These are phyloP conservation scores for Gymnocypris eckloni DNA, from an alignment of 2,797 vertebrate species.

Conservation along the genomic window DNA sequence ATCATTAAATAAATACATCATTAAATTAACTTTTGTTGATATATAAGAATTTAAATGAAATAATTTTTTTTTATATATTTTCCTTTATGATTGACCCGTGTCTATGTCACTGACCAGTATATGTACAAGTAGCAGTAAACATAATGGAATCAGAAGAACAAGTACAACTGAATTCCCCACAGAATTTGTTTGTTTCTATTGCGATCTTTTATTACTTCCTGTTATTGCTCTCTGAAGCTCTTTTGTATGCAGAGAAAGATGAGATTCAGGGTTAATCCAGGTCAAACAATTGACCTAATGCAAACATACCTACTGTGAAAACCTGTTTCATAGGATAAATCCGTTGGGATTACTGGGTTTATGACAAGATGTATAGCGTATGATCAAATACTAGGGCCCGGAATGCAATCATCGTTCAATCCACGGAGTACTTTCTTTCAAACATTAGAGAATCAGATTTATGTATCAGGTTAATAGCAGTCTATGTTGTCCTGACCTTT, in stretches of 20 bases:
- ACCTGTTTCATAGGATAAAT: slow-evolving; percentile 23
- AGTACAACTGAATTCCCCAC: not conserved
- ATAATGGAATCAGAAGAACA: not conserved
- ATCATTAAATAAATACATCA: no score
- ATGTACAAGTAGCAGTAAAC: not conserved
- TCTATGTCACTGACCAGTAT: not conserved
- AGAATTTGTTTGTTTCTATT: slow-evolving; percentile 7
- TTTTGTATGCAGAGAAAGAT: slow-evolving; percentile 18
- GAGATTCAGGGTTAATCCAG: slow-evolving; percentile 8
- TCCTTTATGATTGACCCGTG: not conserved
- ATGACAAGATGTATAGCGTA: not conserved
- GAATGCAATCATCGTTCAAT: slow-evolving; percentile 43
- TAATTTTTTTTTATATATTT: not conserved
- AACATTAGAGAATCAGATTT: slow-evolving; percentile 23
- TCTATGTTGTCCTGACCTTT: slow-evolving; percentile 5
- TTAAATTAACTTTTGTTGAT: no score
- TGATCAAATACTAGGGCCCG: slow-evolving; percentile 1
- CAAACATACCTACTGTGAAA: slow-evolving; percentile 30
- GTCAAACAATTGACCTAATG: slow-evolving; percentile 8
- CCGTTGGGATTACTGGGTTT: slow-evolving; percentile 11
- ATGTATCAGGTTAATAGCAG: slow-evolving; percentile 8
- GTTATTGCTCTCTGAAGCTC: slow-evolving; percentile 18
- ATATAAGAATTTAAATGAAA: no score
- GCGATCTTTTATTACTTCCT: not conserved
- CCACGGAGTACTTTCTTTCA: not conserved